phyloP scores from a whole-genome alignment of 2,888 invertebrate species.

The Himalopsyche anomala region DNA sequence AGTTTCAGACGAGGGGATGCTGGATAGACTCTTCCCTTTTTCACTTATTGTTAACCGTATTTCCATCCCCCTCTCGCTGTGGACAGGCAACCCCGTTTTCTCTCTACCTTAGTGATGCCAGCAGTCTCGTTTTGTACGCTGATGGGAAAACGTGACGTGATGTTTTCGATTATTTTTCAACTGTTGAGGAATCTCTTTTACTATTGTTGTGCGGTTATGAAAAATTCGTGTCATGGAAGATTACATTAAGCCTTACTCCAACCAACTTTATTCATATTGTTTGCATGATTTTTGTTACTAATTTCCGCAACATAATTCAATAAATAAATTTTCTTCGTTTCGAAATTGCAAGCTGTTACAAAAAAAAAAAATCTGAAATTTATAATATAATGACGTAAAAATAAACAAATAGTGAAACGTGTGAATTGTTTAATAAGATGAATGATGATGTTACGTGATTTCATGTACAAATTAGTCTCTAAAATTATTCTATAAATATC shows the following conservation, averaged over 20 bases:
- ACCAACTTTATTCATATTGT: too few relatives aligned
- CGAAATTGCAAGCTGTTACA: too few relatives aligned
- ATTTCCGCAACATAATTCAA: too few relatives aligned
- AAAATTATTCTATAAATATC: background rate
- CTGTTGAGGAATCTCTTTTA: conserved; percentile 24
- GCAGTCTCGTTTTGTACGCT: conserved; percentile 60
- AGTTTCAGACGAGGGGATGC: conserved; percentile 52
- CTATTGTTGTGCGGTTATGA: conserved; percentile 8
- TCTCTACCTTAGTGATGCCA: conserved; percentile 50
- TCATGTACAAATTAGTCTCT: background rate
- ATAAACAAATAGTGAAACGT: conserved; percentile 2
- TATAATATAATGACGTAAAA: background rate
- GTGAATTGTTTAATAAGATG: background rate
- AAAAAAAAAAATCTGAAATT: too few relatives aligned
- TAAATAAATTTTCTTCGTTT: too few relatives aligned
- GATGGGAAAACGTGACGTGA: conserved; percentile 57
- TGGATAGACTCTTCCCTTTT: conserved; percentile 50
- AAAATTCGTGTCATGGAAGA: background rate
- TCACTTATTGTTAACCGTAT: background rate
- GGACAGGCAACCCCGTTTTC: conserved; percentile 50
- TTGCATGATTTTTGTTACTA: too few relatives aligned
- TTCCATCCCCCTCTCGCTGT: conserved; percentile 48
- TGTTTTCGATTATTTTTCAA: conserved; percentile 42
- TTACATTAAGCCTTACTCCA: background rate
- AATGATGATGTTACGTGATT: conserved; percentile 9